Base-by-base conservation (phyloP, 64 coral and sea anemone species). In the Stichodactyla helianthus region DNA sequence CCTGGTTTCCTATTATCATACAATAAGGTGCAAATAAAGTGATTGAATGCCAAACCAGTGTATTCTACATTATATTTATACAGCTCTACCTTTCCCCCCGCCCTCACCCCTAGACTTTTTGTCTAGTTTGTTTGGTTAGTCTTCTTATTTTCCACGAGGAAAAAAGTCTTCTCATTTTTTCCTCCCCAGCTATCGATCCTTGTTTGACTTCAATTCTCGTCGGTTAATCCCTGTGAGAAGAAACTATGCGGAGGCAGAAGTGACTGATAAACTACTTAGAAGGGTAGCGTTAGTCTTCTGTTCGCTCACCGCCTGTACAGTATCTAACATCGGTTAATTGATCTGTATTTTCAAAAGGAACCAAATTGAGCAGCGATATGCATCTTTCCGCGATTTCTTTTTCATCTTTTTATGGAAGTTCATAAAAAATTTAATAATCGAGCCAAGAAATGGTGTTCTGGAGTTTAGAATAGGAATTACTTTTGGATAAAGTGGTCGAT, bases 391-490 rank as follows among this genome's bases (percentile, higher is more conserved):
- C 25, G 68, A 74, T 74, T 23, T 44, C 35, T 1, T 74, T 74
- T 74, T 31, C 23, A 74, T 74, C 68, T 74, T 74, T 74, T 74
- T 74, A 74, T 74, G 68, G 68, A 74, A 74, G 68, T 74, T 74
- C 68, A 74, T 74, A 74, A 74, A 31, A 74, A 31, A 74, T 74
- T 27, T 27, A 74, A 74, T 74, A 74, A 74, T 74, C 68, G 11
- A 31, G 23, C 10, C 25, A 26, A 28, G 68, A 28, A 26, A 74
- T 12, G 8, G 68, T 74, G 68, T 28, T 27, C 2, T 31, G 0
- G 20, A 20, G 65, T 22, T 70, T 70, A 70, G 22, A 70, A 31
- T 27, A 11, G 10, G 68, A 25, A 74, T 74, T 74, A 74, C 11
- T 74, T 74, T 74, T 74, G 68, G 68, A 74, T 74, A 74, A 74